These are phyloP conservation scores for Zoanthus gigantus DNA, from an alignment of 92 coral and sea anemone genomes.

Conservation along the genomic window DNA sequence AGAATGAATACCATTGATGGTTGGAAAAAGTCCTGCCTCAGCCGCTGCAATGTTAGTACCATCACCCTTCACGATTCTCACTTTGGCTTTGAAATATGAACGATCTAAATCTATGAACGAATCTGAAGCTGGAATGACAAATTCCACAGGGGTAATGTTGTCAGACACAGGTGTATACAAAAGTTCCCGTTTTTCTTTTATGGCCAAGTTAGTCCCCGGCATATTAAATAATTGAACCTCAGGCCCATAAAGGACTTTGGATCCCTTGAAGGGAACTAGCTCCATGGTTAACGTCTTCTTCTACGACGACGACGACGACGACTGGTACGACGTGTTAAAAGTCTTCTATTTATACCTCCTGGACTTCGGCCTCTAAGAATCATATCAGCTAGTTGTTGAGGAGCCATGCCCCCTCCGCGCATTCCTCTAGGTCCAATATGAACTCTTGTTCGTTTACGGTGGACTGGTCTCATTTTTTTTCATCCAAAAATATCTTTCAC, in stretches of 20 bases:
- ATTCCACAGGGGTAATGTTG: constrained; percentile 42
- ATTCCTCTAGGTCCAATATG: background rate
- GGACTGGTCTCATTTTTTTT: background rate
- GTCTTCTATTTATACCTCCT: background rate
- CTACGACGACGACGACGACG: constrained; percentile 6
- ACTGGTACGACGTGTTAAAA: background rate
- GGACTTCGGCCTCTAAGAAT: background rate
- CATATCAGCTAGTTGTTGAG: background rate
- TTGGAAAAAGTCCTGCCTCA: background rate
- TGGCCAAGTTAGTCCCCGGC: background rate
- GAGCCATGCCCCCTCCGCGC: background rate
- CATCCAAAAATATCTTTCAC: background rate
- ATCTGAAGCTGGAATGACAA: constrained; percentile 35
- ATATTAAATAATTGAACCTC: background rate
- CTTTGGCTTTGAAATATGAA: background rate
- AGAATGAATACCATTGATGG: constrained; percentile 33
- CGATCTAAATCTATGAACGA: constrained; percentile 39
- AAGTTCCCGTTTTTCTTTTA: background rate
- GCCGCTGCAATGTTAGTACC: background rate
- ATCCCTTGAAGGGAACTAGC: background rate
- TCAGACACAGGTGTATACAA: background rate
- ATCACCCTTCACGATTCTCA: background rate
- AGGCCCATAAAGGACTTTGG: background rate
- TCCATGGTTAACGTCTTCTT: constrained; percentile 8
- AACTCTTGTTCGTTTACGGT: background rate